phyloP scores from a whole-genome alignment of 2,113 vertebrate species.

The Sebastes fasciatus region DNA sequence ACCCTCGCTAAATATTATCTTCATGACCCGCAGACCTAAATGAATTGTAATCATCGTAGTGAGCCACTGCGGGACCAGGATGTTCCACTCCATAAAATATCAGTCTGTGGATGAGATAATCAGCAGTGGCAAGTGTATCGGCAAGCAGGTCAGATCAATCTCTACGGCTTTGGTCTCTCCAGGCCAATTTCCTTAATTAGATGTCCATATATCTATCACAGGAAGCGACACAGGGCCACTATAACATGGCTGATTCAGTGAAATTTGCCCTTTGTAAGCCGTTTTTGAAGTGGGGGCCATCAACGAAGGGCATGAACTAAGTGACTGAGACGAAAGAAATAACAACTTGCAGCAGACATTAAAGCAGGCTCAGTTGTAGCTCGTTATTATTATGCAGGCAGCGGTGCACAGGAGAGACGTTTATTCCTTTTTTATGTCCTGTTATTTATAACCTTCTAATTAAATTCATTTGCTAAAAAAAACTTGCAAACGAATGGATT shows the following conservation, averaged over 20 bases:
- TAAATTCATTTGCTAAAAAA: slow-evolving; percentile 53
- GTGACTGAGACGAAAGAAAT: slow-evolving; percentile 1
- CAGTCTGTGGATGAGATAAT: slow-evolving; percentile 57
- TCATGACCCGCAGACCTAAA: slow-evolving; percentile 29
- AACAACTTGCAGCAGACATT: slow-evolving; percentile 18
- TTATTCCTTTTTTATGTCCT: slow-evolving; percentile 42
- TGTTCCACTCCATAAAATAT: slow-evolving; percentile 54
- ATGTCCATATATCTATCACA: slow-evolving; percentile 55
- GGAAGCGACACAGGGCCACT: slow-evolving; percentile 29
- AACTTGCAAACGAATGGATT: background rate
- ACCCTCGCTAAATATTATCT: slow-evolving; percentile 36
- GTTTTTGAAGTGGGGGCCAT: background rate
- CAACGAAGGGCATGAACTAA: slow-evolving; percentile 17
- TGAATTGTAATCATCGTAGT: slow-evolving; percentile 38
- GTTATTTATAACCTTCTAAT: slow-evolving; percentile 53
- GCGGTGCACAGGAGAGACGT: slow-evolving; percentile 8
- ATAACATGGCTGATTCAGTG: slow-evolving; percentile 38
- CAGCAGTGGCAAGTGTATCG: slow-evolving; percentile 28
- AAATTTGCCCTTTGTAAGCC: slow-evolving; percentile 36
- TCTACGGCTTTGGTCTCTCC: slow-evolving; percentile 24
- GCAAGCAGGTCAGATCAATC: slow-evolving; percentile 45
- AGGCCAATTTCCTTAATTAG: slow-evolving; percentile 70
- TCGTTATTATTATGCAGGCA: slow-evolving; percentile 40
- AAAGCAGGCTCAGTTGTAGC: background rate
- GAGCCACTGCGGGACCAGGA: background rate